Evolutionary conservation across 2,888 invertebrate genomes (phyloP).

Genomic region (Plagiodera versicolora): DNA sequence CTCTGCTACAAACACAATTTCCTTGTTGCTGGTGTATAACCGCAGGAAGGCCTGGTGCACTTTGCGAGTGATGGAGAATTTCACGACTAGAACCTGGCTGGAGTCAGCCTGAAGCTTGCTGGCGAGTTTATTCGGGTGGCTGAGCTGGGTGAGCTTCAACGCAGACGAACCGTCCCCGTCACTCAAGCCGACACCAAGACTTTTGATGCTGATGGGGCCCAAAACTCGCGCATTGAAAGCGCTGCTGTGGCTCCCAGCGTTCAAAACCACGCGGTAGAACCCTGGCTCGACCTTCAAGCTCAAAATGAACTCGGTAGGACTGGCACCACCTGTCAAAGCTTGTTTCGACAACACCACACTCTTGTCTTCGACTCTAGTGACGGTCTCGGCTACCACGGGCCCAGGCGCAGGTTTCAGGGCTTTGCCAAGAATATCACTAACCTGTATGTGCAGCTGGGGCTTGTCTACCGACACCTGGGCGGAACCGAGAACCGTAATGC

Average conservation of each 20-base stretch:
- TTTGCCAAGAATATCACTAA: conserved; percentile 76
- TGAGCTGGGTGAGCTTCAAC: conserved; percentile 73
- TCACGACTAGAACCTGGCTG: conserved; percentile 80
- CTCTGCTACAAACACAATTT: conserved; percentile 93
- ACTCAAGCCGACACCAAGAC: conserved; percentile 82
- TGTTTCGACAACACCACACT: conserved; percentile 74
- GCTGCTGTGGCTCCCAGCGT: conserved; percentile 64
- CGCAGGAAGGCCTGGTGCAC: conserved; percentile 85
- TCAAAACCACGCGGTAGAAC: conserved; percentile 79
- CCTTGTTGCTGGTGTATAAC: conserved; percentile 70
- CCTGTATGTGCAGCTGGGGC: conserved; percentile 64
- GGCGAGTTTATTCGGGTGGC: conserved; percentile 67
- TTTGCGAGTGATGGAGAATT: conserved; percentile 72
- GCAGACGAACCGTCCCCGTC: conserved; percentile 89
- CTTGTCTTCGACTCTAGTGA: conserved; percentile 71
- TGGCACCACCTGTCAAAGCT: conserved; percentile 58
- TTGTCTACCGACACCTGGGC: conserved; percentile 75
- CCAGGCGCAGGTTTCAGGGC: conserved; percentile 70
- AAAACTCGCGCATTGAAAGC: conserved; percentile 65
- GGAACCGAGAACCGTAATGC: conserved; percentile 77
- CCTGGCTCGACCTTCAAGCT: conserved; percentile 82
- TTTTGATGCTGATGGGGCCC: conserved; percentile 74
- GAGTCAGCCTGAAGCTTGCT: conserved; percentile 80
- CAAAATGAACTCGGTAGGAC: conserved; percentile 72
- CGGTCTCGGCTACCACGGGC: conserved; percentile 73